Conservation (phyloP, 2,113 vertebrate genomes). For the Holacanthus passer region DNA sequence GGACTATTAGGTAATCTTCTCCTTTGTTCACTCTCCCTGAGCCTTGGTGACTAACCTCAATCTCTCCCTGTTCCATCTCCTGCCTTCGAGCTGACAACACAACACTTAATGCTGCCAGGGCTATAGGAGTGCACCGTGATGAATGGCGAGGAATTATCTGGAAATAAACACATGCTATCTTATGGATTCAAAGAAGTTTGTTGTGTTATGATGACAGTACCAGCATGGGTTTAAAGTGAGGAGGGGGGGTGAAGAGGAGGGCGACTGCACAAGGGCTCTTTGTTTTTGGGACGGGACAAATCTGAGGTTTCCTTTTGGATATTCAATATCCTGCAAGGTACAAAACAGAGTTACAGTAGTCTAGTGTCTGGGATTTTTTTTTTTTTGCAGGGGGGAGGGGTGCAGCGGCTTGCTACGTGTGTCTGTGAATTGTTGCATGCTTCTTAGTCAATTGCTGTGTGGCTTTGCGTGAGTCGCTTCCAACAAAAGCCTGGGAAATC, state of each 20-base stretch:
- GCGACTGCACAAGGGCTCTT: constrained; percentile 77
- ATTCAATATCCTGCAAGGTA: constrained; percentile 83
- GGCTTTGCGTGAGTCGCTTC: constrained; percentile 70
- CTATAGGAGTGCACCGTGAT: constrained; percentile 37
- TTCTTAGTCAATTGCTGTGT: constrained; percentile 68
- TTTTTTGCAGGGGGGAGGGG: constrained; percentile 33
- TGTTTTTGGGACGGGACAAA: constrained; percentile 80
- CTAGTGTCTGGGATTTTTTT: constrained; percentile 70
- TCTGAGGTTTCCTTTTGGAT: constrained; percentile 83
- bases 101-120: constrained; percentile 62
- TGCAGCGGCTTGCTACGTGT: constrained; percentile 44
- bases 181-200: constrained; percentile 38
- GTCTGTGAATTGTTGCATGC: constrained; percentile 74
- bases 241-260: constrained; percentile 13
- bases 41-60: constrained; percentile 88
- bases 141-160: constrained; percentile 46
- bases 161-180: constrained; percentile 39
- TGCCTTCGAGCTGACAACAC: constrained; percentile 74
- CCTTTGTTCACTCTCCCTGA: constrained; percentile 90
- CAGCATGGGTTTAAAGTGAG: constrained; percentile 29
- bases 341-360: constrained; percentile 78
- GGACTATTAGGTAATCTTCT: constrained; percentile 91
- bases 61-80: constrained; percentile 82
- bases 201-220: constrained; percentile 57
- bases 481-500: constrained; percentile 79